phyloP scores from a whole-genome alignment of 2,888 invertebrate genomes.

The Portevinia maculata region DNA sequence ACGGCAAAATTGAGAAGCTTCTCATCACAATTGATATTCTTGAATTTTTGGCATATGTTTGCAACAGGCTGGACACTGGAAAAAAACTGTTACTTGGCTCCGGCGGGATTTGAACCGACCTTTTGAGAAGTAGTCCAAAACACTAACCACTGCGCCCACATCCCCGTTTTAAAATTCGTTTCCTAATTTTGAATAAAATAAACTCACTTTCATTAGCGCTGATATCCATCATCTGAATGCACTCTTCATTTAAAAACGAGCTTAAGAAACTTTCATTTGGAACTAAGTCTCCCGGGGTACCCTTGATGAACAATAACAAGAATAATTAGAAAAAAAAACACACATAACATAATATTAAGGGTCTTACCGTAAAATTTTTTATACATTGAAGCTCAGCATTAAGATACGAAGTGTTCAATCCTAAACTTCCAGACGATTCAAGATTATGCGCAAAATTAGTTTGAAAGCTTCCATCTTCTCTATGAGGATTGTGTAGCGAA shows the following conservation, averaged over 20 bases:
- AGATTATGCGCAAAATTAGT: conserved; percentile 18
- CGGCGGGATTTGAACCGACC: too few relatives aligned
- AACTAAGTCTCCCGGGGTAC: conserved; percentile 87
- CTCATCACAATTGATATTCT: too few relatives aligned
- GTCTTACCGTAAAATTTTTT: conserved; percentile 25
- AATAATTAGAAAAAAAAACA: neutral
- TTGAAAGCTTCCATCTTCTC: conserved; percentile 25
- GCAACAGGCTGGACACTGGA: too few relatives aligned
- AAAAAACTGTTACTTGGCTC: too few relatives aligned
- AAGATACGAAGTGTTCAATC: conserved; percentile 2
- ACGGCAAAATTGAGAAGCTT: too few relatives aligned
- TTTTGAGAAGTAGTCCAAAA: too few relatives aligned
- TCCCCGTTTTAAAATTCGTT: too few relatives aligned
- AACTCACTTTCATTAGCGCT: conserved; percentile 92
- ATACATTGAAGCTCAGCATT: conserved; percentile 13
- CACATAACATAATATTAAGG: too few relatives aligned
- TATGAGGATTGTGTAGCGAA: conserved; percentile 11
- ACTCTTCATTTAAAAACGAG: conserved; percentile 94
- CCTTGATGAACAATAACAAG: conserved; percentile 80
- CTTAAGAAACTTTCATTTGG: conserved; percentile 94
- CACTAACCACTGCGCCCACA: too few relatives aligned
- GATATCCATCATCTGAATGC: conserved; percentile 95
- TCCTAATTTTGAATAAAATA: too few relatives aligned
- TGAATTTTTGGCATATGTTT: too few relatives aligned
- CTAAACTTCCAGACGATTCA: conserved; percentile 22